Evolutionary conservation across 2,888 invertebrate species (phyloP), one percentile per base, ranked within the genome.

Genomic region (Tupiocoris notatus): DNA sequence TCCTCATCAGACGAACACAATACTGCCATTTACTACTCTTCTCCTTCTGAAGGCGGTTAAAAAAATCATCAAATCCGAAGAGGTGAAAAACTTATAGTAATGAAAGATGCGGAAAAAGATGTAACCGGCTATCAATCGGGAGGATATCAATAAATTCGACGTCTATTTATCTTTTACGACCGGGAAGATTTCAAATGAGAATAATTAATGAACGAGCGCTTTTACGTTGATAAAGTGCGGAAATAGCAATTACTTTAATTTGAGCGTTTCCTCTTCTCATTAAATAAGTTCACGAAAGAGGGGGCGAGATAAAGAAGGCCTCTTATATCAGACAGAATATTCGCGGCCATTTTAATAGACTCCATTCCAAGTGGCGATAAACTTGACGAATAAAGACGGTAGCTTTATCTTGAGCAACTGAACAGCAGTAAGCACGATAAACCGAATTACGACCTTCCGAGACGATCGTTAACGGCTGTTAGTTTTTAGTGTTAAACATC

Each of bases 211-310:
- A 61, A 59, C 59, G 57, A 23, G 70, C 57, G 61, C 57, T 58
- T 70, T n/a, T 20, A 17, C 61, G 61, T 61, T 70, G 70, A 70
- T 70, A 70, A 70, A 70, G 24, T 59, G 59, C 70, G 59, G 68
- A 23, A 68, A 25, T 59, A 58, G 58, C 70, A 57, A 70, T 70
- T 70, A 70, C 70, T 70, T 67, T 25, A 21, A 23, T 63, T 67
- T 56, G 24, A 22, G 24, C 59, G 70, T 1, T 21, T 58, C 24
- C 2, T 24, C 24, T 61, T 56, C 22, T 61, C 59, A n/a, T 70
- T 57, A n/a, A 70, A 70, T 59, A 70, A 24, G 58, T 23, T 61
- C 17, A 70, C 6, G 59, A 59, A n/a, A 20, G 39, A 39, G 12
- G 39, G 12, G 12, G 12, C 12, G 39, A 39, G 39, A 39, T 39